Conservation (phyloP, 2,888 invertebrate genomes). For the Aporophyla nigra region DNA sequence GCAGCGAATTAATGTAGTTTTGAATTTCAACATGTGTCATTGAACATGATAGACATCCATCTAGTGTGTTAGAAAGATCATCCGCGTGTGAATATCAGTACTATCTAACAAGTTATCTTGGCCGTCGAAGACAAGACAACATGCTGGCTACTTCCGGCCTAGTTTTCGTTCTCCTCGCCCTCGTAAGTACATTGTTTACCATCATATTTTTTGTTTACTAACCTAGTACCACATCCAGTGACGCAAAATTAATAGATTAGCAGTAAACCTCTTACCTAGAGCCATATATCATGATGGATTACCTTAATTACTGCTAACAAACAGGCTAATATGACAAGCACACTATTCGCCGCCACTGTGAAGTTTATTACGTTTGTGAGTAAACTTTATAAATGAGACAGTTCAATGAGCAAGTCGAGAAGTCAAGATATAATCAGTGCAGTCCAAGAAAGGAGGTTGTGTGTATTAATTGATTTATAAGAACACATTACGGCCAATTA, state of each 20-base stretch:
- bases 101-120: conserved; percentile 72
- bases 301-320: conserved; percentile 62
- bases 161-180: conserved; percentile 73
- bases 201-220: conserved; percentile 51
- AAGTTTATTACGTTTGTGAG: conserved; percentile 73
- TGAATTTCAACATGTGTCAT: conserved; percentile 66
- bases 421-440: conserved; percentile 77
- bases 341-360: conserved; percentile 56
- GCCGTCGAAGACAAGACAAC: conserved; percentile 67
- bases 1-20: conserved; percentile 58
- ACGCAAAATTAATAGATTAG: conserved; percentile 55
- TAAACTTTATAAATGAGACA: conserved; percentile 74
- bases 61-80: conserved; percentile 69
- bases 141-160: conserved; percentile 80
- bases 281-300: conserved; percentile 64
- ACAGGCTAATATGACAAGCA: conserved; percentile 64
- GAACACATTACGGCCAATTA: conserved; percentile 84
- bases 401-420: conserved; percentile 72
- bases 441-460: conserved; percentile 78
- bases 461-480: conserved; percentile 85
- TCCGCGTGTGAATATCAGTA: conserved; percentile 70
- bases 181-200: conserved; percentile 79
- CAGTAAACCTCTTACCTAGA: conserved; percentile 22
- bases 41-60: conserved; percentile 67
- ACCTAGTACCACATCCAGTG: conserved; percentile 48